phyloP scores from a whole-genome alignment of 2,888 invertebrate genomes.

The Alsophila aescularia region DNA sequence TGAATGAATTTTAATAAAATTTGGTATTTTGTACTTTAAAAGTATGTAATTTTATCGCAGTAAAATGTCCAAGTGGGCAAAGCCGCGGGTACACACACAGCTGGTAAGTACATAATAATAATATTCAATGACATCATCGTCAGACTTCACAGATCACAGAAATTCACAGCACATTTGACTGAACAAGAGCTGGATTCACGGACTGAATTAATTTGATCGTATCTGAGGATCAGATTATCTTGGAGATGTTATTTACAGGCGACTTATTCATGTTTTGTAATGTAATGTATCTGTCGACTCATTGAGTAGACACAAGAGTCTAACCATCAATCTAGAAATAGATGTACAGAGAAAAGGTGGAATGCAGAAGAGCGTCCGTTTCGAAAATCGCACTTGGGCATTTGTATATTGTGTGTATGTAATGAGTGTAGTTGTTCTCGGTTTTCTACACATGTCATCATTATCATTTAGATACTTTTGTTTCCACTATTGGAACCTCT shows the following conservation, averaged over 20 bases:
- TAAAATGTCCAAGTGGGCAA: no score
- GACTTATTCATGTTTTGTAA: neutral
- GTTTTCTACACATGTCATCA: no score
- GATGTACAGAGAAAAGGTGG: neutral
- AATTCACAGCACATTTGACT: slow-evolving; percentile 23
- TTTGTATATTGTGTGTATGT: no score
- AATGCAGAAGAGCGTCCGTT: slow-evolving; percentile 3
- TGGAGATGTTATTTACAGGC: neutral
- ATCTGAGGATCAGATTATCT: slow-evolving; percentile 7
- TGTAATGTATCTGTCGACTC: neutral
- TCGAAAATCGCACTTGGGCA: neutral
- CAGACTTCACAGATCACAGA: slow-evolving; percentile 30
- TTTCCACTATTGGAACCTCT: no score
- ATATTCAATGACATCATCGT: slow-evolving; percentile 39
- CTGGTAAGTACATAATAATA: no score
- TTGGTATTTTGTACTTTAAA: no score
- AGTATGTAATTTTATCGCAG: no score
- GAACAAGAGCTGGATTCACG: slow-evolving; percentile 15
- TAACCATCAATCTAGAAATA: slow-evolving; percentile 2
- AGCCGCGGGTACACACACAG: no score
- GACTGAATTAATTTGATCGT: slow-evolving; percentile 9
- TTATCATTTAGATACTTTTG: no score
- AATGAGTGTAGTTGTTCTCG: no score
- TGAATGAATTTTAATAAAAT: no score
- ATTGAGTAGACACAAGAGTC: no score